Conservation (phyloP, 1,140 invertebrate genomes). For the Bradysia coprophila region DNA sequence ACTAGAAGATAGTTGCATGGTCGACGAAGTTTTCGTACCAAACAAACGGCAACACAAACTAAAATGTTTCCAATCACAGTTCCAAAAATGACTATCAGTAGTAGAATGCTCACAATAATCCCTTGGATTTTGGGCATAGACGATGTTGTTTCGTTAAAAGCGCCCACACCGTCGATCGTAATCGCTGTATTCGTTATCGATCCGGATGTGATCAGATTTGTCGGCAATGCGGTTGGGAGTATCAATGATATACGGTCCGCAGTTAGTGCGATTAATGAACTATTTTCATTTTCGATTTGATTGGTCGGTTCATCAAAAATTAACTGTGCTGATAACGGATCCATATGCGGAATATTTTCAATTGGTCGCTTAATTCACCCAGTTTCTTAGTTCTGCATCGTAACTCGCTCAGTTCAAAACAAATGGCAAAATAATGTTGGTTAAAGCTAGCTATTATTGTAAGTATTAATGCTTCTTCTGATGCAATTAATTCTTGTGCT, state of each 20-base stretch:
- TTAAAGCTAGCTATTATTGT: too few species aligned
- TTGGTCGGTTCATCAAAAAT: background rate
- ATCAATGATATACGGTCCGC: background rate
- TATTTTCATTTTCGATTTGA: background rate
- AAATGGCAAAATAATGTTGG: too few species aligned
- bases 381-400: too few species aligned
- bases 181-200: background rate
- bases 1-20: constrained; percentile 80
- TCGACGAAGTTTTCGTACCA: constrained; percentile 66
- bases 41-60: constrained; percentile 72
- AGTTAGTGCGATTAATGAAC: background rate
- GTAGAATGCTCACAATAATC: constrained; percentile 46
- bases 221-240: background rate
- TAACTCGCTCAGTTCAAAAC: too few species aligned
- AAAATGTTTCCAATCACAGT: constrained; percentile 78
- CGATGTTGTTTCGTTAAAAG: constrained; percentile 13
- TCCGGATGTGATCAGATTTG: background rate
- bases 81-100: constrained; percentile 55
- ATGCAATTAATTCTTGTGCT: too few species aligned
- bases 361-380: too few species aligned
- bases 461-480: too few species aligned
- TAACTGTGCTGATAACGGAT: background rate
- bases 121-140: constrained; percentile 32
- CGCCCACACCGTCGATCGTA: background rate
- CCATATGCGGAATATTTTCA: background rate